phyloP scores from a whole-genome alignment of 2,113 vertebrate genomes.

The Bettongia penicillata region DNA sequence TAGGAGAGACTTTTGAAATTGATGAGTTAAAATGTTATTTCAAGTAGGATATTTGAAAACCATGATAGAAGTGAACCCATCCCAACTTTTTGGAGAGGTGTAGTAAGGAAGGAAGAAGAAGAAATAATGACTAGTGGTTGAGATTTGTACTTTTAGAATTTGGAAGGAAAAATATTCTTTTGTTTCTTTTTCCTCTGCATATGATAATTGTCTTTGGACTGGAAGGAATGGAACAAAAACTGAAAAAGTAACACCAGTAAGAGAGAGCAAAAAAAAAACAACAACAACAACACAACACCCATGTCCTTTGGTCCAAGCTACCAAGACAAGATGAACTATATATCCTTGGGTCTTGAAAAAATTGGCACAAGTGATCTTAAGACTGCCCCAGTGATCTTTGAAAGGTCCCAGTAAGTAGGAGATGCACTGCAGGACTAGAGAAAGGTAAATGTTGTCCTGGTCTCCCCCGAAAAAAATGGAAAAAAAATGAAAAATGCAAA shows the following conservation, averaged over 20 bases:
- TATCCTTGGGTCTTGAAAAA: not conserved
- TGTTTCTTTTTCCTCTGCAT: not conserved
- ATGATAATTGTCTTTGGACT: not conserved
- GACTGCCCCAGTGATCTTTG: not conserved
- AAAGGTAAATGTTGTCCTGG: no score
- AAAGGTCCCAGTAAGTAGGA: no score
- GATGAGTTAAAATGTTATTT: not conserved
- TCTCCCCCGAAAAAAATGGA: not conserved
- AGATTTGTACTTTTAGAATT: not conserved
- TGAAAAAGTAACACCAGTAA: not conserved
- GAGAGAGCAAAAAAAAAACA: not conserved
- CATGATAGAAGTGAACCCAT: not conserved
- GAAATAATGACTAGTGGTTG: not conserved
- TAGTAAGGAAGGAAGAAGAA: not conserved
- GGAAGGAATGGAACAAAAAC: not conserved
- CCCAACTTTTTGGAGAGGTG: not conserved
- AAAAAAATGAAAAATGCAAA: not conserved
- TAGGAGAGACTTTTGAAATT: not conserved
- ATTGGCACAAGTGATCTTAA: not conserved
- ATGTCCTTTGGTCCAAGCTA: not conserved
- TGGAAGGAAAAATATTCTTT: not conserved
- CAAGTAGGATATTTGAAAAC: not conserved
- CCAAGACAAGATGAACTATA: not conserved
- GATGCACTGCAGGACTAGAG: no score
- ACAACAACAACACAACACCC: not conserved